These are phyloP conservation scores for Sitta carolinensis DNA, from an alignment of 2,797 vertebrate species.

Conservation along the genomic window DNA sequence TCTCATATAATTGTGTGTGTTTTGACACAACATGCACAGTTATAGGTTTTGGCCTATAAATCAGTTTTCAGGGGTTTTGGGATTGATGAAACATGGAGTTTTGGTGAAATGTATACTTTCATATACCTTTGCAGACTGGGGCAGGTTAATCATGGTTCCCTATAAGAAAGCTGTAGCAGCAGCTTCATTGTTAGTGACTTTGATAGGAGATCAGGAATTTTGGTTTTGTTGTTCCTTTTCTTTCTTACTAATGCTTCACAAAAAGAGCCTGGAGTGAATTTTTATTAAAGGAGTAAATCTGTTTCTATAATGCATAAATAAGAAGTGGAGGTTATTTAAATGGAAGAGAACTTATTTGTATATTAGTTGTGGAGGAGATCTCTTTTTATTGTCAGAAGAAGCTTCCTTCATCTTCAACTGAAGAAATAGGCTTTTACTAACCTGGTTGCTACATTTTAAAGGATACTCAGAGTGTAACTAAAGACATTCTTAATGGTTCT, in stretches of 20 bases:
- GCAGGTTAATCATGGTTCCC: not conserved
- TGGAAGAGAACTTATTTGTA: not conserved
- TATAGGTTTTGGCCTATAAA: not conserved
- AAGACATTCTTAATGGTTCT: not conserved
- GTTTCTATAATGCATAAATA: not conserved
- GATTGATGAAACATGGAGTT: not conserved
- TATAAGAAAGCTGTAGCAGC: not conserved
- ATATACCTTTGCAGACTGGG: not conserved
- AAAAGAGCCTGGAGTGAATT: not conserved
- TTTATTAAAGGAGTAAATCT: not conserved
- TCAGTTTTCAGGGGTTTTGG: not conserved
- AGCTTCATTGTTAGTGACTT: not conserved
- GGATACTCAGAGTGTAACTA: not conserved
- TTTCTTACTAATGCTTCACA: not conserved
- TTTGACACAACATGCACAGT: not conserved
- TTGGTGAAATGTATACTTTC: not conserved
- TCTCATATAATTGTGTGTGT: not conserved
- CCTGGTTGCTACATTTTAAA: not conserved
- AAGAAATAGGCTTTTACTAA: not conserved
- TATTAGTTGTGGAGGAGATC: not conserved
- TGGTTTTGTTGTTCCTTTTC: not conserved
- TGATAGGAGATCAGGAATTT: not conserved
- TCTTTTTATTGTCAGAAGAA: not conserved
- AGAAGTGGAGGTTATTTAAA: not conserved
- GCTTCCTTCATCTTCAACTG: not conserved